Conservation (phyloP, 2,888 invertebrate species). For the Cheilosia variabilis region DNA sequence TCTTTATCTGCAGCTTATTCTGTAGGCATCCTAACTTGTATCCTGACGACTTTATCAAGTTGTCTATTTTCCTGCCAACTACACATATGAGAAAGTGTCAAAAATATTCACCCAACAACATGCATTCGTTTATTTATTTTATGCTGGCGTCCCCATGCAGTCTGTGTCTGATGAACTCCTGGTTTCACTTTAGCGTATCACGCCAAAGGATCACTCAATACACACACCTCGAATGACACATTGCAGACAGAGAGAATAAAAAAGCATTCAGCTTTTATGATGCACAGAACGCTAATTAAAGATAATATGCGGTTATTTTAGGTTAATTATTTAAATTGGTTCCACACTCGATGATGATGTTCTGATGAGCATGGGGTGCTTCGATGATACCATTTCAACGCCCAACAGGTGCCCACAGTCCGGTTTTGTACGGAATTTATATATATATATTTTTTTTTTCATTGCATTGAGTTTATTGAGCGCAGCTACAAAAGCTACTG, state of each 20-base stretch:
- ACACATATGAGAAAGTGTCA: not conserved
- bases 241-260: not conserved
- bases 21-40: too few species aligned
- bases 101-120: not conserved
- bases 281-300: slow-evolving; percentile 36
- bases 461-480: slow-evolving; percentile 18
- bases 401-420: slow-evolving; percentile 33
- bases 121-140: slow-evolving; percentile 12
- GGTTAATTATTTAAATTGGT: slow-evolving; percentile 50
- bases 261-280: slow-evolving; percentile 24
- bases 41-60: too few species aligned
- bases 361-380: not conserved
- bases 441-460: not conserved
- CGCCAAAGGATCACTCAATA: slow-evolving; percentile 1
- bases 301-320: slow-evolving; percentile 46
- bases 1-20: too few species aligned
- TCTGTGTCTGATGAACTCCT: slow-evolving; percentile 24
- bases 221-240: slow-evolving; percentile 21
- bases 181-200: not conserved
- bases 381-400: slow-evolving; percentile 10
- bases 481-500: not conserved
- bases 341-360: slow-evolving; percentile 23
- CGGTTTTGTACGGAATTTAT: slow-evolving; percentile 19
- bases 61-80: too few species aligned
- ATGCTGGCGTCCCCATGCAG: slow-evolving; percentile 13